phyloP scores from a whole-genome alignment of 2,888 invertebrate species.

The Charanyca ferruginea region DNA sequence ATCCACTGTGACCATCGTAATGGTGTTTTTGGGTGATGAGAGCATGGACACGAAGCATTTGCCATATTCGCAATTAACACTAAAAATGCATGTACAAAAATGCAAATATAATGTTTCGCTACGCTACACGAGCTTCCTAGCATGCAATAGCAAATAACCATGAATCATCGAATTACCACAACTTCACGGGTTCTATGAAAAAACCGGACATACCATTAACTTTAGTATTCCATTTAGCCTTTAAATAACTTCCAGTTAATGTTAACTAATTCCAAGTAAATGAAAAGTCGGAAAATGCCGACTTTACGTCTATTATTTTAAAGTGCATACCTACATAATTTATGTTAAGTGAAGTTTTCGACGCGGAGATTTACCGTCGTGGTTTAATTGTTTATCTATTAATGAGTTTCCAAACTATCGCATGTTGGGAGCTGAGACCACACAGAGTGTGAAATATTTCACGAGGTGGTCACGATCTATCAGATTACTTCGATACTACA shows the following conservation, averaged over 20 bases:
- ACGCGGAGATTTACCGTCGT: conserved; percentile 55
- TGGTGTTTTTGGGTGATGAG: conserved; percentile 36
- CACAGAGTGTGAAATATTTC: conserved; percentile 73
- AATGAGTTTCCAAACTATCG: conserved; percentile 61
- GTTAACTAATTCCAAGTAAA: conserved; percentile 40
- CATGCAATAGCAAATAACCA: conserved; percentile 48
- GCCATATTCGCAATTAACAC: conserved; percentile 13
- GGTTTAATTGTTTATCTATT: conserved; percentile 62
- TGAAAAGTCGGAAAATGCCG: conserved; percentile 29
- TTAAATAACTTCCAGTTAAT: conserved; percentile 37
- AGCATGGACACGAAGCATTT: conserved; percentile 1
- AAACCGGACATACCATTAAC: conserved; percentile 34
- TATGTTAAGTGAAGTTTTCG: conserved; percentile 52
- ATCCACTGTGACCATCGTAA: conserved; percentile 7
- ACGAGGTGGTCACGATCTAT: conserved; percentile 71
- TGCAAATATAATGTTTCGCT: conserved; percentile 55
- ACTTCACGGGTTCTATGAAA: conserved; percentile 43
- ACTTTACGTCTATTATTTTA: conserved; percentile 38
- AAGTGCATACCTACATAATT: conserved; percentile 53
- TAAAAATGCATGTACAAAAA: conserved; percentile 30
- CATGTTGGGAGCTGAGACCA: conserved; percentile 61
- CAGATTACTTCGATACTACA: conserved; percentile 64
- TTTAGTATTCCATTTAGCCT: conserved; percentile 33
- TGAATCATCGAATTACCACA: conserved; percentile 34
- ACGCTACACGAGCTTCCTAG: conserved; percentile 34